Conservation (phyloP, 2,888 invertebrate species). For the Margaritifera margaritifera region DNA sequence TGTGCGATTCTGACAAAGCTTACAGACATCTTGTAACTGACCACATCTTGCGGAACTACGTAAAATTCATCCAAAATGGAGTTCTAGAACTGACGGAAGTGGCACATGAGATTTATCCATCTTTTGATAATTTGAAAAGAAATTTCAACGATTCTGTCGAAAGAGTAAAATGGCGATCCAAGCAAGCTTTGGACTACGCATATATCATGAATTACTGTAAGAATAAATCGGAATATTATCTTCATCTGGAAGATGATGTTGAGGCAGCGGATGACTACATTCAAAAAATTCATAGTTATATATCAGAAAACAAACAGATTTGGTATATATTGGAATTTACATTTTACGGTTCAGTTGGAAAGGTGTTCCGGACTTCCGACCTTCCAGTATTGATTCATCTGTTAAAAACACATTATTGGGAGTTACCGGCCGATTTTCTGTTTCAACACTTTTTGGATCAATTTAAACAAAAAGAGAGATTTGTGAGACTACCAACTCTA, state of each 20-base stretch:
- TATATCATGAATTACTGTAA: conserved; percentile 64
- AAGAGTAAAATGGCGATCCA: conserved; percentile 68
- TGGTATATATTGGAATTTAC: conserved; percentile 31
- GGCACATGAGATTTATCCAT: conserved; percentile 38
- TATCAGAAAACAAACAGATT: conserved; percentile 44
- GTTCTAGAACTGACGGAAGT: conserved; percentile 66
- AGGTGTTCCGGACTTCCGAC: conserved; percentile 25
- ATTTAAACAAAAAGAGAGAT: conserved; percentile 19
- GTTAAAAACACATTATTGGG: conserved; percentile 53
- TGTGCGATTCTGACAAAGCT: conserved; percentile 64
- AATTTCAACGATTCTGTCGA: conserved; percentile 65
- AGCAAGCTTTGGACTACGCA: conserved; percentile 71
- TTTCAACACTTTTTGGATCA: conserved; percentile 16
- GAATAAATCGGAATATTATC: conserved; percentile 59
- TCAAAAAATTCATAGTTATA: conserved; percentile 61
- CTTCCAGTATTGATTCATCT: conserved; percentile 44
- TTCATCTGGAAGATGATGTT: conserved; percentile 71
- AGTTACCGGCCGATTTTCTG: conserved; percentile 29
- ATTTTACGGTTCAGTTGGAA: conserved; percentile 31
- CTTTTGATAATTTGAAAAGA: conserved; percentile 43
- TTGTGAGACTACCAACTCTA: conserved; percentile 11
- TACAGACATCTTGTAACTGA: conserved; percentile 30
- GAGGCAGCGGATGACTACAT: conserved; percentile 62
- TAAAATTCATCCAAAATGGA: conserved; percentile 18
- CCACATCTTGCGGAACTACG: conserved; percentile 13